Conservation (phyloP, 1,140 invertebrate genomes). For the Physella acuta region DNA sequence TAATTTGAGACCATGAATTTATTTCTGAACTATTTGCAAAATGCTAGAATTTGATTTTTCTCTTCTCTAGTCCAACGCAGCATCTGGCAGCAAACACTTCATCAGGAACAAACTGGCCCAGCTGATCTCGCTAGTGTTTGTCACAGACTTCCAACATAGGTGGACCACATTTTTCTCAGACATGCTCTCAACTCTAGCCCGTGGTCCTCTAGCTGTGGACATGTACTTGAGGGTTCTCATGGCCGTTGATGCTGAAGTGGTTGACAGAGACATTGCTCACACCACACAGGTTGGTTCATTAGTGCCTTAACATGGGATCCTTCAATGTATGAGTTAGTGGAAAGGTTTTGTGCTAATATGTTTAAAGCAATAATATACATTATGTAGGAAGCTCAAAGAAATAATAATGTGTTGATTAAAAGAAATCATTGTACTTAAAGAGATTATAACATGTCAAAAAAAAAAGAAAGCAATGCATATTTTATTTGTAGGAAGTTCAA, state of each 20-base stretch:
- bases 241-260: constrained; percentile 64
- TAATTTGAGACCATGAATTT: too few species aligned
- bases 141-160: constrained; percentile 63
- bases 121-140: constrained; percentile 63
- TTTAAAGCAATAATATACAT: too few species aligned
- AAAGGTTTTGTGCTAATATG: too few species aligned
- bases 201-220: constrained; percentile 60
- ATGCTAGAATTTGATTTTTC: not conserved
- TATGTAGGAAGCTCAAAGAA: too few species aligned
- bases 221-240: constrained; percentile 64
- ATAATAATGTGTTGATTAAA: too few species aligned
- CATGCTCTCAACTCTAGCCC: constrained; percentile 56
- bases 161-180: constrained; percentile 66
- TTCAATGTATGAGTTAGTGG: too few species aligned
- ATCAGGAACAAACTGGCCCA: constrained; percentile 65
- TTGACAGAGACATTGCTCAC: constrained; percentile 63
- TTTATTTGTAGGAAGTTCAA: too few species aligned
- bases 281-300: constrained; percentile 54
- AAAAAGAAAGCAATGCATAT: too few species aligned
- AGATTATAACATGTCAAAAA: too few species aligned
- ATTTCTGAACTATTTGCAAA: not conserved
- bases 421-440: too few species aligned
- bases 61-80: constrained; percentile 33
- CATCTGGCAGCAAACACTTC: constrained; percentile 48
- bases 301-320: too few species aligned